Evolutionary conservation across 2,888 invertebrate species (phyloP), one percentile per base, ranked within the genome.

Genomic region (Pherbina coryleti): DNA sequence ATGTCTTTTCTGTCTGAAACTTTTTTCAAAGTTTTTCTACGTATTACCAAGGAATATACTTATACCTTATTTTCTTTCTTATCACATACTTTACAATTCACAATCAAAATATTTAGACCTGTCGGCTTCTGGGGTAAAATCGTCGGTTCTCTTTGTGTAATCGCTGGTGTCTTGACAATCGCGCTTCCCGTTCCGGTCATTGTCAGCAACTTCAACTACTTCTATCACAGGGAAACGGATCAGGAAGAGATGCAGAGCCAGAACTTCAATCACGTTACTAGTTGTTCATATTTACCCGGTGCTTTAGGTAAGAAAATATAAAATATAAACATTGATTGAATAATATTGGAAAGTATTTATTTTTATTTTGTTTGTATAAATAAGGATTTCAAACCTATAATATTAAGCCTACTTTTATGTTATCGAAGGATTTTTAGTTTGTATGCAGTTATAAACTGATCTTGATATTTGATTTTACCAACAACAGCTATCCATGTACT

Each of bases 201-300:
- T 92, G 98, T 98, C 89, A 98, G 98, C 91, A 99, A 99, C 92
- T 98, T 98, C 95, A 98, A 99, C 92, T 99, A 99, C 93, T 99
- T 99, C 94, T 99, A 99, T 92, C 98, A 99, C 91, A 96, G 98
- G 88, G 98, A 99, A 93, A 98, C 98, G 87, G 98, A 98, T 92
- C 98, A 97, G 92, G 98, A 98, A 91, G 98, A 98, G 92, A 97
- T 97, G 97, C 98, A 98, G 92, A 97, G 97, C 88, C 97, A 97
- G 92, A 97, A 97, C 93, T 97, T 97, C 92, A 97, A 97, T 92
- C 97, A 97, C 91, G 97, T 97, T 91, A 97, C 97, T 90, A 97
- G 97, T 92, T 98, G 97, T 92, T 97, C 97, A 86, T 97, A 97
- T 92, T 93, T 97, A 91, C 97, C 97, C 90, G 97, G 97, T 90